Evolutionary conservation across 2,113 vertebrate genomes (phyloP).

Genomic region (Ammodytes dubius): DNA sequence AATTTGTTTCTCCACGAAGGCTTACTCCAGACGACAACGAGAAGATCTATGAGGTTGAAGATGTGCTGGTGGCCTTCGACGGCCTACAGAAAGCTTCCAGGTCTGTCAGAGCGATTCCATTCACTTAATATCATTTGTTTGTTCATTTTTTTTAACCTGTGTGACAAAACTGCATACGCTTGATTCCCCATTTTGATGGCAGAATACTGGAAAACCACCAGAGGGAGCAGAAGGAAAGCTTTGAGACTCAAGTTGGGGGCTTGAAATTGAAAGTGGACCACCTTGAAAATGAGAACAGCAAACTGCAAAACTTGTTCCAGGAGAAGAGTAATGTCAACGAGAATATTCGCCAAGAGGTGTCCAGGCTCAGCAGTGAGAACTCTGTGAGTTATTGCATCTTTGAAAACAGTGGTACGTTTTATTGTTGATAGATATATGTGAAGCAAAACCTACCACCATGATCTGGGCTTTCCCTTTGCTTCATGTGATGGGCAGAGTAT

Average conservation of each 20-base stretch:
- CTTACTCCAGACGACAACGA: conserved; percentile 86
- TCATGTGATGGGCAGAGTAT: conserved; percentile 86
- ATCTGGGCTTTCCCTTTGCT: not conserved
- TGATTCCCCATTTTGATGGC: not conserved
- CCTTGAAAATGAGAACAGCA: conserved; percentile 91
- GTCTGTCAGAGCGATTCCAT: conserved; percentile 69
- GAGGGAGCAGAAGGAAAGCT: conserved; percentile 90
- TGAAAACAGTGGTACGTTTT: not conserved
- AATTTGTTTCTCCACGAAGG: conserved; percentile 75
- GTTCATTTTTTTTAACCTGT: too few species aligned
- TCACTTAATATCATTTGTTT: not conserved
- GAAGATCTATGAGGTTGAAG: conserved; percentile 89
- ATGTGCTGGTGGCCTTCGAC: conserved; percentile 90
- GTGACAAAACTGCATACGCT: not conserved
- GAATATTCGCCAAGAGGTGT: conserved; percentile 90
- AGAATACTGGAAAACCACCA: conserved; percentile 92
- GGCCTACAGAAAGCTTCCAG: conserved; percentile 92
- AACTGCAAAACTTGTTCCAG: conserved; percentile 91
- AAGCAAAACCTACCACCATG: not conserved
- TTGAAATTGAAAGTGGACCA: conserved; percentile 90
- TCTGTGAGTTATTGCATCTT: conserved; percentile 23
- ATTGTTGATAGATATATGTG: not conserved
- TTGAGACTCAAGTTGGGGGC: conserved; percentile 90
- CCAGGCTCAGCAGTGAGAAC: conserved; percentile 92
- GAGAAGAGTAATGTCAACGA: conserved; percentile 92